Evolutionary conservation across 2,113 vertebrate species (phyloP).

Genomic region (Cathartes aura): DNA sequence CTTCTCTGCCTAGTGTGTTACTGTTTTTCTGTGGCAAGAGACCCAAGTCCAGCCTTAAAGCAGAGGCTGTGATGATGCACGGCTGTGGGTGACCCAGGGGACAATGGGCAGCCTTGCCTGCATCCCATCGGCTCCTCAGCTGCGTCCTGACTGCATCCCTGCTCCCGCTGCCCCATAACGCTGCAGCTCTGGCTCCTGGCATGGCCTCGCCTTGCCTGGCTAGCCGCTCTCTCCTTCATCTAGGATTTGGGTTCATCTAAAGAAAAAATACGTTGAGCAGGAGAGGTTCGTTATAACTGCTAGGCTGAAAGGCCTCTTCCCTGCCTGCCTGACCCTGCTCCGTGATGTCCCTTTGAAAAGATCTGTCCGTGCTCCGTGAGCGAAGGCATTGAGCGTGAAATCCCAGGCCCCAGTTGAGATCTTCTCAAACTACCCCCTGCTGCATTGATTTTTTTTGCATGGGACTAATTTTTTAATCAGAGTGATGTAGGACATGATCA

Average conservation of each 20-base stretch:
- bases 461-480: slow-evolving; percentile 38
- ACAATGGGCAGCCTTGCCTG: neutral
- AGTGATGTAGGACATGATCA: slow-evolving; percentile 47
- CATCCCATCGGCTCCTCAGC: neutral
- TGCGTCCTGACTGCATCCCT: neutral
- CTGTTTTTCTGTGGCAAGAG: neutral
- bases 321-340: neutral
- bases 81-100: neutral
- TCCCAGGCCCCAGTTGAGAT: neutral
- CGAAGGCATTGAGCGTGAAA: neutral
- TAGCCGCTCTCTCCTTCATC: neutral
- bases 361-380: fast-evolving
- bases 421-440: neutral
- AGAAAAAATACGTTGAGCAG: neutral
- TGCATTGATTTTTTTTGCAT: neutral
- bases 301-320: neutral
- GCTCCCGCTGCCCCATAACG: fast-evolving
- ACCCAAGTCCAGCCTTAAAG: neutral
- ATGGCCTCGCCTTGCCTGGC: neutral
- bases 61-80: neutral
- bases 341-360: neutral
- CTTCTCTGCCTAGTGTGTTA: neutral
- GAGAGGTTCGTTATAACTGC: neutral
- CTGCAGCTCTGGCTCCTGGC: neutral
- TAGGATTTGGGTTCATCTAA: neutral